phyloP scores from a whole-genome alignment of 2,797 vertebrate species.

The Catamblyrhynchus diadema region DNA sequence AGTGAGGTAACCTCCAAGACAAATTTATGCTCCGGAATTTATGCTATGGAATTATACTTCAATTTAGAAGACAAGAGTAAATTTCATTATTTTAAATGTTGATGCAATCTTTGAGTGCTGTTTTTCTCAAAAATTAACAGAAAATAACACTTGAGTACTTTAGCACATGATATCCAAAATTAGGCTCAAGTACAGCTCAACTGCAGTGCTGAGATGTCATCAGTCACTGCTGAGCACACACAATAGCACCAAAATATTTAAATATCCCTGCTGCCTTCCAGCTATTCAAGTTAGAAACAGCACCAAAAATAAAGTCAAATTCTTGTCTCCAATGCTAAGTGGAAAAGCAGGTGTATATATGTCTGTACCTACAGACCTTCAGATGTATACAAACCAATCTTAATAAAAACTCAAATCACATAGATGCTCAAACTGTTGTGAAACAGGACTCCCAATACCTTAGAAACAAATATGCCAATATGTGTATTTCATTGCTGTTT shows the following conservation, averaged over 20 bases:
- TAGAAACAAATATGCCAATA: not conserved
- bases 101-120: not conserved
- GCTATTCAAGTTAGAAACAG: not conserved
- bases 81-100: not conserved
- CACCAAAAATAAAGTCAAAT: not conserved
- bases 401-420: not conserved
- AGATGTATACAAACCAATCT: not conserved
- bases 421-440: not conserved
- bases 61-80: not conserved
- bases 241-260: not conserved
- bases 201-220: not conserved
- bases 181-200: not conserved
- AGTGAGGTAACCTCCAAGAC: not conserved
- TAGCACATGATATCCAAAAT: not conserved
- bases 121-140: not conserved
- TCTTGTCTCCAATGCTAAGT: not conserved
- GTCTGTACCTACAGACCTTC: not conserved
- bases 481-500: not conserved
- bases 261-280: not conserved
- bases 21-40: too few relatives aligned
- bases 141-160: not conserved
- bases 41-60: not conserved
- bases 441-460: not conserved
- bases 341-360: not conserved
- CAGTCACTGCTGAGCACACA: not conserved